Evolutionary conservation across 2,888 invertebrate species (phyloP).

Genomic region (Encarsia formosa): DNA sequence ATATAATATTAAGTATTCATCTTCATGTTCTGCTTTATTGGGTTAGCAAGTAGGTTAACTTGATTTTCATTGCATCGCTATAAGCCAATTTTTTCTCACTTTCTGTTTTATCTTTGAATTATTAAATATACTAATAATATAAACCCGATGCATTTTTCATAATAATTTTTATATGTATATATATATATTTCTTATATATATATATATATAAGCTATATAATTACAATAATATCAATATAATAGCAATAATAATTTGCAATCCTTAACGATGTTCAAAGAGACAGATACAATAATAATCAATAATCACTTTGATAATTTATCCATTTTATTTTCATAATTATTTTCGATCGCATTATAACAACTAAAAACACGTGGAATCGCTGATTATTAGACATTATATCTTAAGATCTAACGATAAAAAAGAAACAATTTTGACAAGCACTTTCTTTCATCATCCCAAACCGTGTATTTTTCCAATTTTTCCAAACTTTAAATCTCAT

Average conservation of each 20-base stretch:
- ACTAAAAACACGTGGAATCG: conserved; percentile 41
- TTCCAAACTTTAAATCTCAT: not conserved
- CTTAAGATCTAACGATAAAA: conserved; percentile 43
- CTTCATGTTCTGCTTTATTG: conserved; percentile 35
- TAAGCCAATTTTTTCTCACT: conserved; percentile 26
- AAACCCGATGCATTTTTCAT: conserved; percentile 26
- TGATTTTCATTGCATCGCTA: conserved; percentile 30
- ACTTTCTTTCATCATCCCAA: conserved; percentile 23
- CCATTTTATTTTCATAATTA: conserved; percentile 29
- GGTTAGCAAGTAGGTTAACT: conserved; percentile 30
- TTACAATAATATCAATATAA: conserved; percentile 36
- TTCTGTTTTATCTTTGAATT: conserved; percentile 20
- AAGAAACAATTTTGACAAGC: conserved; percentile 41
- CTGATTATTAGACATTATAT: conserved; percentile 39
- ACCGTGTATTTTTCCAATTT: not conserved
- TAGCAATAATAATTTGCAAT: conserved; percentile 46
- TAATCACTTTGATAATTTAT: conserved; percentile 34
- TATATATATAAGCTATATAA: conserved; percentile 29
- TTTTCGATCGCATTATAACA: conserved; percentile 36
- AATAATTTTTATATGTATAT: conserved; percentile 13
- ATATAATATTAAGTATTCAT: conserved; percentile 46
- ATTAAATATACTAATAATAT: conserved; percentile 14
- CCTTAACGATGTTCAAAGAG: conserved; percentile 43
- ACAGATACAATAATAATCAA: conserved; percentile 41
- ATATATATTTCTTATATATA: conserved; percentile 21